These are phyloP conservation scores for Macropus fuliginosus DNA, from an alignment of 2,797 vertebrate genomes.

Conservation along the genomic window DNA sequence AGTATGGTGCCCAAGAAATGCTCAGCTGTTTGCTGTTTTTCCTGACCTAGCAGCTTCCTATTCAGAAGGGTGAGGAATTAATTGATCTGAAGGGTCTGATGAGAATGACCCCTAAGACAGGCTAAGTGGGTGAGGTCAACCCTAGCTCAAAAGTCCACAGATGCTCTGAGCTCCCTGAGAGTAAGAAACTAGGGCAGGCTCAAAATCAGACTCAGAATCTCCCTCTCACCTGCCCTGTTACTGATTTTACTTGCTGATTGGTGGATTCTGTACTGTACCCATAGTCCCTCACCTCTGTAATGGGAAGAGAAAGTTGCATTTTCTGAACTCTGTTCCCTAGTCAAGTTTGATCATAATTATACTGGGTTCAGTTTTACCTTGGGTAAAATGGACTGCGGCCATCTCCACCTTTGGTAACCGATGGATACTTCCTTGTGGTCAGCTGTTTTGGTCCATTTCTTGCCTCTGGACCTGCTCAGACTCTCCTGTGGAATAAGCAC, in stretches of 20 bases:
- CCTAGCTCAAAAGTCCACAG: background rate
- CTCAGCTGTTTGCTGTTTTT: background rate
- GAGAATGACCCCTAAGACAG: background rate
- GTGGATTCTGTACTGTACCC: background rate
- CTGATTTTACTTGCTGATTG: background rate
- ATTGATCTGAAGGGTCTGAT: background rate
- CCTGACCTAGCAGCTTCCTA: background rate
- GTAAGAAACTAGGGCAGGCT: background rate
- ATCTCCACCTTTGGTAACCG: background rate
- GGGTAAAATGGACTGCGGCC: background rate
- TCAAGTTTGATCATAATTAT: background rate
- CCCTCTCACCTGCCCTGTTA: background rate
- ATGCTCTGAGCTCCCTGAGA: background rate
- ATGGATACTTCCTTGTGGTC: background rate
- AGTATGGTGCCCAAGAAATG: background rate
- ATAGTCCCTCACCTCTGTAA: background rate
- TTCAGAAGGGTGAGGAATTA: background rate
- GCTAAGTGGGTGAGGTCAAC: background rate
- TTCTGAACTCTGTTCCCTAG: background rate
- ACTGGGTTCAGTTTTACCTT: background rate
- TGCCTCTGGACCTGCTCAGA: background rate
- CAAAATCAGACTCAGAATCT: background rate
- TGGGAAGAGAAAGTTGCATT: background rate
- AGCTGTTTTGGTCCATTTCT: background rate
- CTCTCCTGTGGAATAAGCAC: background rate